Evolutionary conservation across 2,888 invertebrate genomes (phyloP), one percentile per base, ranked within the genome.

Genomic region (Lobophora halterata): DNA sequence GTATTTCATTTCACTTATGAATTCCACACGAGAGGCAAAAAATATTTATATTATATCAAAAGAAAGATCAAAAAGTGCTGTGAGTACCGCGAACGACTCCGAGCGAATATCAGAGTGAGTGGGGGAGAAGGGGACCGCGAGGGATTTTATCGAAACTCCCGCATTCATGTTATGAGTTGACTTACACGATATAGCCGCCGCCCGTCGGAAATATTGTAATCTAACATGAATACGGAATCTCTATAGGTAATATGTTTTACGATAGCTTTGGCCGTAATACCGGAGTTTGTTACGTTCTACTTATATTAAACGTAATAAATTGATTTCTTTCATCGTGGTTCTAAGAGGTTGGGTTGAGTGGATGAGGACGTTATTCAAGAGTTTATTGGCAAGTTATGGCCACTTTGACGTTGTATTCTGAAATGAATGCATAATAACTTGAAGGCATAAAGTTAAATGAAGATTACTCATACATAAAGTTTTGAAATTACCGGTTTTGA

Each of bases 41-140:
- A 77, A 79, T 77, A 72, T 78, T 79, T 77, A 71, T 74, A 71
- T 73, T 65, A 65, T 77, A 76, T 74, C 71, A 73, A 77, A 78
- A 70, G 76, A 66, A 74, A 79, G 77, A 81, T 81, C 77, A 78
- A 78, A n/a, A 76, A 73, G 73, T 68, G 65, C 63, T 71, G 58
- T 60, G 58, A 65, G 61, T 58, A 54, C 60, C 59, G 59, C 60
- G 64, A 61, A 55, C 53, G 52, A 44, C 49, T 55, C 36, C 47
- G 34, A 34, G 44, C 44, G 44, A 48, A 50, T 47, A 49, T 50
- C 52, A 43, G 56, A 55, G 59, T 46, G 63, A 51, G 58, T 41
- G 49, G 52, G 59, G 69, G 58, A 57, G 51, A 52, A 49, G 37
- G 55, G 63, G 46, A 55, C 63, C 56, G 61, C 57, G 62, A 62